Evolutionary conservation across 2,113 vertebrate genomes (phyloP), one percentile per base, ranked within the genome.

Genomic region (Oryctolagus cuniculus): DNA sequence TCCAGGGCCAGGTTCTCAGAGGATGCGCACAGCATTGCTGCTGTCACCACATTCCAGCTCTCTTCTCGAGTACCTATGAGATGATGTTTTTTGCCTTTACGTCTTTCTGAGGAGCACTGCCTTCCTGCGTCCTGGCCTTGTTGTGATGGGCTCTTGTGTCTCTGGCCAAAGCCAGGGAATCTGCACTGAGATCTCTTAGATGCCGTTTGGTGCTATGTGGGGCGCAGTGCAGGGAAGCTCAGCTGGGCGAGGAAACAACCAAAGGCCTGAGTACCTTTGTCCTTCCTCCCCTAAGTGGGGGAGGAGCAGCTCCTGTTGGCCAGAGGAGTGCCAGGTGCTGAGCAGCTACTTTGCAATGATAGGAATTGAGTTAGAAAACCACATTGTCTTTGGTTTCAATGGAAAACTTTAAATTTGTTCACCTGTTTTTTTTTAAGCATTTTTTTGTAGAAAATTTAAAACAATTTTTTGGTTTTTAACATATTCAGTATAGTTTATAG

Each of bases 341-440:
- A 58, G 13, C 10, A 49, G 61, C 85, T 79, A 75, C 67, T 73
- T 81, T 55, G 61, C 7, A 24, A 73, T 93, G 89, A 34, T 74
- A 87, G 87, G 5, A 69, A 38, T 9, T 70, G 29, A 89, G 66
- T 95, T 53, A 89, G 85, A 87, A 94, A 91, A 70, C 4, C 16
- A 79, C 13, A 5, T 64, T 69, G 53, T 80, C 12, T 79, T 70
- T 75, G 13, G 27, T 70, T 89, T 89, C 55, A 21, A 25, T 55
- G 73, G 61, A 86, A 94, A 79, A 83, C 27, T 61, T 82, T 63
- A 86, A 78, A 93, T 82, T 15, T 95, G n/a, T 51, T 75, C 44
- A n/a, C 55, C 16, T 44, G 44, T 6, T 44, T 44, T 44, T 44
- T 44, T 44, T 44, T 44, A 7, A 44, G 44, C 44, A 44, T 44